phyloP scores from a whole-genome alignment of 2,113 vertebrate species.

The Pituophis catenifer region DNA sequence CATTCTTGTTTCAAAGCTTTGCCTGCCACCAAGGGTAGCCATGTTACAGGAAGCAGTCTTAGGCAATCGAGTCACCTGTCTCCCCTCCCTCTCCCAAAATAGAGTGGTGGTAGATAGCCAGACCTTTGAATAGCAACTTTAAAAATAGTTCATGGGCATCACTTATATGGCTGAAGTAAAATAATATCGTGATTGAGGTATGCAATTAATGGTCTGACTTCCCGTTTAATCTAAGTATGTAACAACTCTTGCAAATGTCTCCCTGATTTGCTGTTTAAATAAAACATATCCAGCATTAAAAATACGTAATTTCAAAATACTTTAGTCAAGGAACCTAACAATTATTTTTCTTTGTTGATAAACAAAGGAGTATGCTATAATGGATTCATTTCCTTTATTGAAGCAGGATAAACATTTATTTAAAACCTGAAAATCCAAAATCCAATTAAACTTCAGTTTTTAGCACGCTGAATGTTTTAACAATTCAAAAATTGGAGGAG shows the following conservation, averaged over 20 bases:
- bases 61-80: background rate
- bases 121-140: background rate
- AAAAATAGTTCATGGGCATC: slow-evolving; percentile 14
- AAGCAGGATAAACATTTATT: background rate
- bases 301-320: background rate
- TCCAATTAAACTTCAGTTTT: background rate
- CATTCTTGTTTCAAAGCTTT: background rate
- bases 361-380: background rate
- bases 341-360: background rate
- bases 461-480: background rate
- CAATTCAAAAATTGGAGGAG: background rate
- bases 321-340: background rate
- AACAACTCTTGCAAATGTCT: slow-evolving; percentile 28
- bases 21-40: background rate
- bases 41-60: background rate
- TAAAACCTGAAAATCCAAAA: background rate
- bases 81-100: background rate
- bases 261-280: slow-evolving; percentile 22
- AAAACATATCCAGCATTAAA: slow-evolving; percentile 23
- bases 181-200: slow-evolving; percentile 26
- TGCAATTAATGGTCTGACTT: slow-evolving; percentile 39
- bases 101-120: background rate
- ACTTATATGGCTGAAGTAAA: slow-evolving; percentile 35
- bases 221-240: slow-evolving; percentile 33
- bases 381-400: background rate